These are phyloP conservation scores for Phalacrocorax carbo DNA, from an alignment of 2,113 vertebrate genomes.

Conservation along the genomic window DNA sequence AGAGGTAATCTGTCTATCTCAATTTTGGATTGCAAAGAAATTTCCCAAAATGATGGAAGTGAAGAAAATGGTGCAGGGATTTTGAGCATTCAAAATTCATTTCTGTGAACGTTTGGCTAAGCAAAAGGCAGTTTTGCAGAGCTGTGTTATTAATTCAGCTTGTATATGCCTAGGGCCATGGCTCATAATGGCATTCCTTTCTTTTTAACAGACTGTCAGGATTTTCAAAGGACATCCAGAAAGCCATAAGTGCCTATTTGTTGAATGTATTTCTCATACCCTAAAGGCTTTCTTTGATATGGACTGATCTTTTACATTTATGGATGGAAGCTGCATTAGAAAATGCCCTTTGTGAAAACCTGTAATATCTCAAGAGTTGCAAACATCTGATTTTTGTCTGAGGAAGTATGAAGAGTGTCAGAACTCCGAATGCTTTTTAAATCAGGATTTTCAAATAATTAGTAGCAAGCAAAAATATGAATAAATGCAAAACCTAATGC, in stretches of 20 bases:
- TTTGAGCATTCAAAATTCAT: constrained; percentile 35
- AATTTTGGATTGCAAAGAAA: constrained; percentile 4
- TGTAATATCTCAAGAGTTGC: constrained; percentile 32
- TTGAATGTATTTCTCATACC: constrained; percentile 56
- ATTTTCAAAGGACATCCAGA: constrained; percentile 70
- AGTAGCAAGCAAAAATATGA: constrained; percentile 2
- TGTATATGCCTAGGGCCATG: constrained; percentile 60
- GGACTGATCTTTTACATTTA: constrained; percentile 62
- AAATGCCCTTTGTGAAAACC: constrained; percentile 36
- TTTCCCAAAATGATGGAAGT: constrained; percentile 1
- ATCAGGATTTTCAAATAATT: constrained; percentile 28
- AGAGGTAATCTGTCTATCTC: neutral
- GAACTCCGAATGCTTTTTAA: neutral
- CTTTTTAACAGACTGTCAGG: constrained; percentile 66
- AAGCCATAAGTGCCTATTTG: constrained; percentile 62
- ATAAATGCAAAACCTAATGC: constrained; percentile 21
- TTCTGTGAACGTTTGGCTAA: constrained; percentile 47
- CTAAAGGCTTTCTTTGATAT: constrained; percentile 67
- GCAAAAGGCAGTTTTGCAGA: constrained; percentile 54
- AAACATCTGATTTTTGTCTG: constrained; percentile 50
- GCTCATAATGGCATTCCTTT: constrained; percentile 69
- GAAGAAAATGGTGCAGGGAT: neutral
- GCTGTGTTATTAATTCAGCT: constrained; percentile 66
- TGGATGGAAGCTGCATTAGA: constrained; percentile 13
- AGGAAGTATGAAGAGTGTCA: neutral